Conservation (phyloP, 2,113 vertebrate species). For the Psittacula cyanocephala region DNA sequence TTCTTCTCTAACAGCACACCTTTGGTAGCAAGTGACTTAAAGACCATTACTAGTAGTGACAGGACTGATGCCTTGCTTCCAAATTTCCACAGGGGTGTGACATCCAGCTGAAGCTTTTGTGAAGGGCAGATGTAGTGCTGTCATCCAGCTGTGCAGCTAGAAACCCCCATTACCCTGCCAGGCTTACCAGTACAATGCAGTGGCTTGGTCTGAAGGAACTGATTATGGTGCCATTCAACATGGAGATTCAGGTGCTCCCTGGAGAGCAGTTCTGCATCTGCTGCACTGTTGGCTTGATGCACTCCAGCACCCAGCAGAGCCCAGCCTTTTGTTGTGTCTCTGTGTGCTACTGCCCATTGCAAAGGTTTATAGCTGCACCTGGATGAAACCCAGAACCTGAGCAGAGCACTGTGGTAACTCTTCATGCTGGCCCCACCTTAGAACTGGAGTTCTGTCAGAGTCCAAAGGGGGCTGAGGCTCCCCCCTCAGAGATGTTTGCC, state of each 20-base stretch:
- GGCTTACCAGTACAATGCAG: neutral
- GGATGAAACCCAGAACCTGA: fast-evolving
- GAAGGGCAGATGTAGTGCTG: neutral
- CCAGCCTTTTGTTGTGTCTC: neutral
- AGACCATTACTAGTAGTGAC: neutral
- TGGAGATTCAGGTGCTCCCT: neutral
- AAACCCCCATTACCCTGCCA: neutral
- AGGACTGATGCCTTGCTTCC: neutral
- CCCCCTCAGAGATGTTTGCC: neutral
- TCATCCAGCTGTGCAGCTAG: neutral
- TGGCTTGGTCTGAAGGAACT: neutral
- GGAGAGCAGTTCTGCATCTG: neutral
- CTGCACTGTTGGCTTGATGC: neutral
- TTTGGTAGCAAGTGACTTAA: neutral
- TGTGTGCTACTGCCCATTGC: neutral
- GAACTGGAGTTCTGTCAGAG: neutral
- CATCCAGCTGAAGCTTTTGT: neutral
- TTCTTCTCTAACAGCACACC: neutral
- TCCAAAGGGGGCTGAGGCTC: neutral
- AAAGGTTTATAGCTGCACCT: neutral
- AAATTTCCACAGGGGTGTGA: neutral
- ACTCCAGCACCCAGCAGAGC: neutral
- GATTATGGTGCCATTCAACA: neutral
- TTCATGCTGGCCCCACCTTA: neutral
- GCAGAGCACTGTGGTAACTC: neutral